Base-by-base conservation (phyloP, 2,888 invertebrate species). In the Sympetrum striolatum region DNA sequence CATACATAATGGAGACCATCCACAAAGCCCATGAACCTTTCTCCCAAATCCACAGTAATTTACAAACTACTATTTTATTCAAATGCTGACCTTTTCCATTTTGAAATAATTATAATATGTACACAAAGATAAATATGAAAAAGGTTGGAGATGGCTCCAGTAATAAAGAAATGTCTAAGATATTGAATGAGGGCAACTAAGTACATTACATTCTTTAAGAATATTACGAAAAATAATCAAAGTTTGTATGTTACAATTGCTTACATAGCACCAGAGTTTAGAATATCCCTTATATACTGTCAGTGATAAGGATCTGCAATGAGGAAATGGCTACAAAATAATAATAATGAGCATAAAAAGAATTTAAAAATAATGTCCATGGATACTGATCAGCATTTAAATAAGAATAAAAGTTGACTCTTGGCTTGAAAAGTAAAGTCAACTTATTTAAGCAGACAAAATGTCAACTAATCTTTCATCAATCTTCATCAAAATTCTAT, bases 351-450 rank as follows among this genome's bases (percentile, higher is more conserved):
- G 31, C 31, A 14, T 31, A 73, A 73, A n/a, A 31, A 73, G 73
- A 25, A 31, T 31, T 73, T 73, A 31, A 73, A 64, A 14, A 73
- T 73, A n/a, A 73, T 73, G 25, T 73, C 25, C 31, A 81, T 81
- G n/a, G 44, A 53, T 81, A 81, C 8, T 25, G 48, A 81, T 81
- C 81, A 81, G 86, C 86, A 86, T 86, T 86, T 86, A 86, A 86
- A 86, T 64, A 86, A 86, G 60, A 35, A 25, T n/a, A 10, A 60
- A 48, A 86, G 86, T 35, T 37, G 58, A 60, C 15, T 86, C 39
- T 37, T 37, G 64, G 64, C 86, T 35, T n/a, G 31, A 35, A 64
- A 60, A 22, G 60, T 37, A 22, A 39, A 37, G 22, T 86, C 8
- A 86, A 37, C 86, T 60, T n/a, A 53, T 86, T 82, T 60, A 86